A percentile compares a stretch with the other conserved stretches of the same genome.
Evolutionary conservation across 1,140 invertebrate genomes (phyloP).

Genomic region (Pemphigus obesinymphae): DNA sequence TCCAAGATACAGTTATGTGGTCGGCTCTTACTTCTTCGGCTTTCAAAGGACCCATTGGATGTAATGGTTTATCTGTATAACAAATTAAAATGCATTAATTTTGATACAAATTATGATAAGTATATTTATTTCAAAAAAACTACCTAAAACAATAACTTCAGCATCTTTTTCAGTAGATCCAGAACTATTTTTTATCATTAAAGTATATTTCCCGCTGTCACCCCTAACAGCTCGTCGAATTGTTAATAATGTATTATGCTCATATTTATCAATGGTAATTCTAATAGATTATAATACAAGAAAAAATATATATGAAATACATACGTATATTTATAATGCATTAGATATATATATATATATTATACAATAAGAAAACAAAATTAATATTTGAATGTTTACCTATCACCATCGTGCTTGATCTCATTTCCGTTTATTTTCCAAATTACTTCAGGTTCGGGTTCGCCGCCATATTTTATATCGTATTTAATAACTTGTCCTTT

Average conservation of each 20-base stretch:
- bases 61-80: conserved; percentile 71
- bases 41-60: conserved; percentile 78
- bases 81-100: background rate
- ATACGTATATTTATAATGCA: background rate
- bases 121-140: no score
- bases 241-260: conserved; percentile 84
- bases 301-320: background rate
- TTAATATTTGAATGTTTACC: no score
- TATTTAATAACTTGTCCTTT: conserved; percentile 89
- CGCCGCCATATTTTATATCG: conserved; percentile 91
- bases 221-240: conserved; percentile 76
- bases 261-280: conserved; percentile 83
- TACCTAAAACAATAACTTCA: conserved; percentile 83
- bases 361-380: background rate
- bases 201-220: conserved; percentile 87
- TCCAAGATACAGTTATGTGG: conserved; percentile 92
- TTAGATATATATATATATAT: background rate
- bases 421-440: conserved; percentile 75
- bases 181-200: conserved; percentile 76
- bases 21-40: conserved; percentile 82
- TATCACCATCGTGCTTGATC: conserved; percentile 62
- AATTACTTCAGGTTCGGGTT: conserved; percentile 85
- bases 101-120: no score
- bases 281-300: no score
- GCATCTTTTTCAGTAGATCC: conserved; percentile 75